A percentile compares a stretch with the other conserved stretches of the same genome.
These are phyloP conservation scores for Stegana nigrithorax DNA, from an alignment of 2,888 invertebrate species.

Conservation along the genomic window DNA sequence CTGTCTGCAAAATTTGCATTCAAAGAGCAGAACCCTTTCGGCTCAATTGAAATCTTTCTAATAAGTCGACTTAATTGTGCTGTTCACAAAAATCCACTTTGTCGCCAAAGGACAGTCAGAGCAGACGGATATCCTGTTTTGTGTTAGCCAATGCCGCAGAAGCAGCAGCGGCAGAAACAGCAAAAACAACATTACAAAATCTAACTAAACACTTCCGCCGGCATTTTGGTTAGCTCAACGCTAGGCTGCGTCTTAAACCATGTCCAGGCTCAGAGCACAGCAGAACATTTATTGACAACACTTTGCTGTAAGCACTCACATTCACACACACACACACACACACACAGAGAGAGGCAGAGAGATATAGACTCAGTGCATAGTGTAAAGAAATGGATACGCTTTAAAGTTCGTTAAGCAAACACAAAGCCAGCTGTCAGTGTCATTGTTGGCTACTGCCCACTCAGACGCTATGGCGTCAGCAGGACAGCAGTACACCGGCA, in stretches of 20 bases:
- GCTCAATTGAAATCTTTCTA: too few relatives aligned
- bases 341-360: background rate
- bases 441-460: slow-evolving; percentile 23
- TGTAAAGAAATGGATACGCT: slow-evolving; percentile 9
- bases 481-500: background rate
- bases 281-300: slow-evolving; percentile 2
- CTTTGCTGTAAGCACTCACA: background rate
- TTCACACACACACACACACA: too few relatives aligned
- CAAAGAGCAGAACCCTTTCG: too few relatives aligned
- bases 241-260: background rate
- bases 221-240: slow-evolving; percentile 2
- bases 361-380: background rate
- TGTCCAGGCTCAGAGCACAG: background rate
- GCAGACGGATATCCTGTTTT: too few relatives aligned
- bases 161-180: too few relatives aligned
- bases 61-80: too few relatives aligned
- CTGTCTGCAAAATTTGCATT: too few relatives aligned
- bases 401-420: slow-evolving; percentile 44
- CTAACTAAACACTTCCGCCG: slow-evolving; percentile 15
- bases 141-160: too few relatives aligned
- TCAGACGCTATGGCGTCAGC: background rate
- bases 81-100: too few relatives aligned
- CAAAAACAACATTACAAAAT: slow-evolving; percentile 32
- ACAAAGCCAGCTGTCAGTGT: slow-evolving; percentile 31
- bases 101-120: too few relatives aligned